Evolutionary conservation across 2,113 vertebrate species (phyloP), one percentile per base, ranked within the genome.

Genomic region (Narcine bancroftii): DNA sequence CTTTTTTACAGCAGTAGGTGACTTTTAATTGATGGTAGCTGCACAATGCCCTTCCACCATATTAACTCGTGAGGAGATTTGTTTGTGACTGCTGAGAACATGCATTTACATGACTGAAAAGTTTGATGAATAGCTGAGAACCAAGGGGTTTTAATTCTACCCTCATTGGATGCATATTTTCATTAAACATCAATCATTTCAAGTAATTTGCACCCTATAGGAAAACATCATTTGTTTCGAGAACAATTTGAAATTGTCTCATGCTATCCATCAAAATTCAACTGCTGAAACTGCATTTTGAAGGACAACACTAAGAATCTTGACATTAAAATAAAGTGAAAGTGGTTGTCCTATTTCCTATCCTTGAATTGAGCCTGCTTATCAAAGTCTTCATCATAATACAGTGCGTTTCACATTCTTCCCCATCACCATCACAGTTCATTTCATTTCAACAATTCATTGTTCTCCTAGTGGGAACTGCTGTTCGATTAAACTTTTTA

Each of bases 21-120:
- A 36, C 81, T 87, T 63, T 9, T 87, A 87, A 83, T 87, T 87
- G 81, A 87, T 63, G 53, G 29, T 87, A 5, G 36, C 50, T 56
- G 29, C 53, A 39, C 53, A 87, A 36, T n/a, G n/a, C 1, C 17
- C 53, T 36, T 87, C n/a, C 81, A 63, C 24, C 60, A 87, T 87
- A 36, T 87, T n/a, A 87, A 87, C 53, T 63, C 50, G 33, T 0
- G 79, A n/a, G 26, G 47, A 29, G 10, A 6, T 15, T 60, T 60
- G 53, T 17, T 87, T 63, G 81, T 39, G 53, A 60, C 81, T 60
- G n/a, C 81, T n/a, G 53, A n/a, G 56, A 15, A 56, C 3, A 1
- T 13, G 11, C 26, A n/a, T n/a, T n/a, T n/a, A n/a, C n/a, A 36
- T 13, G n/a, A 75, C n/a, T 75, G n/a, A 36, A 39, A 85, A 19